A percentile compares a stretch with the other conserved stretches of the same genome.
Evolutionary conservation across 1,140 invertebrate species (phyloP).

Genomic region (Zaprionus nigranus): DNA sequence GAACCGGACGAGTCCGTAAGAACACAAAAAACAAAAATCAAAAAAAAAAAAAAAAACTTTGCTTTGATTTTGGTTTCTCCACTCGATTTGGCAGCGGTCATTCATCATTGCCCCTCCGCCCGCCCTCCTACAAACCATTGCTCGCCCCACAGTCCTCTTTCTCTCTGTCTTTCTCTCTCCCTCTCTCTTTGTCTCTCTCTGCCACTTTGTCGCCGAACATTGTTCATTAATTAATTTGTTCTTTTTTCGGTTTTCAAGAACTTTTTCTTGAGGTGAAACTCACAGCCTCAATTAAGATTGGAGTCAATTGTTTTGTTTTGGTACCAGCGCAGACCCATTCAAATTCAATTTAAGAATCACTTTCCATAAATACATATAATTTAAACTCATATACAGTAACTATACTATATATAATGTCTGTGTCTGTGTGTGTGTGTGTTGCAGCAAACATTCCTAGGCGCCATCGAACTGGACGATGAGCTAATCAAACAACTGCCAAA

Average conservation of each 20-base stretch:
- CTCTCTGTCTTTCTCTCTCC: constrained; percentile 21
- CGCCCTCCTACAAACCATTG: constrained; percentile 9
- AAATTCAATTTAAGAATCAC: constrained; percentile 43
- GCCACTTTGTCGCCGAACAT: constrained; percentile 18
- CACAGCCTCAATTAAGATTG: constrained; percentile 37
- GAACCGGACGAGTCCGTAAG: constrained; percentile 64
- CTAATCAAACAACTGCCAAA: constrained; percentile 99
- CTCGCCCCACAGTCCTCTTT: constrained; percentile 6
- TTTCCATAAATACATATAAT: constrained; percentile 1
- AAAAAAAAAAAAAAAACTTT: constrained; percentile 15
- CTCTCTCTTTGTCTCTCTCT: constrained; percentile 13
- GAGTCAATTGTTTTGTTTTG: constrained; percentile 70
- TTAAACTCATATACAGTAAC: not conserved
- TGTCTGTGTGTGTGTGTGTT: constrained; percentile 12
- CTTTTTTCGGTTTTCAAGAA: constrained; percentile 23
- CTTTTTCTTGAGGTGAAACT: constrained; percentile 20
- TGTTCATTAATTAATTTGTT: constrained; percentile 69
- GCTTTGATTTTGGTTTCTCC: constrained; percentile 50
- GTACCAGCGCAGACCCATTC: constrained; percentile 39
- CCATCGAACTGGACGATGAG: constrained; percentile 89
- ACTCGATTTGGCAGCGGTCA: constrained; percentile 53
- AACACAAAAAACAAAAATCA: constrained; percentile 15
- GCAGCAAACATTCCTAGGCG: constrained; percentile 79
- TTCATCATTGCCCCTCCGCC: constrained; percentile 53
- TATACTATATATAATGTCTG: constrained; percentile 3